Base-by-base conservation (phyloP, 1,140 invertebrate species). In the Micrasema longulum region DNA sequence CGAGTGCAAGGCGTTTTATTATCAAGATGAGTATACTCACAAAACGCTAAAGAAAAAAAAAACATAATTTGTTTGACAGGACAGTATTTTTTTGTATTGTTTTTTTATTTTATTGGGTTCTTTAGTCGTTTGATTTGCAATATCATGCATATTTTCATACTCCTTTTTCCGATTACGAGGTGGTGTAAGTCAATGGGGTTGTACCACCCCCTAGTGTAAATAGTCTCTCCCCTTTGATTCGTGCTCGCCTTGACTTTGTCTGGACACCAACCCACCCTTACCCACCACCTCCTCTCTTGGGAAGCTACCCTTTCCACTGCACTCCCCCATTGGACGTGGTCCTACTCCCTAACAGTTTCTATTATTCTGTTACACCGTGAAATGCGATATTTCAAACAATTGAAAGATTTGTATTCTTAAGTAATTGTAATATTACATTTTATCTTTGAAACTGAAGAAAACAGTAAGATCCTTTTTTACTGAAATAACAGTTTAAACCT, bases 161-260 rank as follows among this genome's bases (percentile, higher is more conserved):
- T 22, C 20, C n/a, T n/a, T n/a, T 48, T 48, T 18, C 47, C 16
- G 20, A 22, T 7, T 20, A 48, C 20, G 11, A 31, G 26, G 26
- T 31, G 7, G 2, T 4, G 7, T 31, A 31, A 31, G 26, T 31
- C 26, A 31, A 2, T 31, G 26, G 26, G 26, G 26, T 2, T 31
- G 26, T 7, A 31, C 14, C 47, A 5, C 38, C 43, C 60, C 60
- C 60, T 41, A n/a, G 60, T 47, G 45, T 64, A 64, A 64, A 64
- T 64, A 64, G 11, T 47, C 41, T 48, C 60, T 64, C 60, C 67
- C 67, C 53, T 69, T 69, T 57, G 53, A 60, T 69, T 60, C 45
- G 67, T 48, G 67, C 35, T 22, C 67, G 52, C 67, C 67, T 69
- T 69, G 67, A 69, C 67, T 69, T 69, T 47, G 67, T 69, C 67